phyloP scores from a whole-genome alignment of 2,113 vertebrate genomes.

The Clupea harengus region DNA sequence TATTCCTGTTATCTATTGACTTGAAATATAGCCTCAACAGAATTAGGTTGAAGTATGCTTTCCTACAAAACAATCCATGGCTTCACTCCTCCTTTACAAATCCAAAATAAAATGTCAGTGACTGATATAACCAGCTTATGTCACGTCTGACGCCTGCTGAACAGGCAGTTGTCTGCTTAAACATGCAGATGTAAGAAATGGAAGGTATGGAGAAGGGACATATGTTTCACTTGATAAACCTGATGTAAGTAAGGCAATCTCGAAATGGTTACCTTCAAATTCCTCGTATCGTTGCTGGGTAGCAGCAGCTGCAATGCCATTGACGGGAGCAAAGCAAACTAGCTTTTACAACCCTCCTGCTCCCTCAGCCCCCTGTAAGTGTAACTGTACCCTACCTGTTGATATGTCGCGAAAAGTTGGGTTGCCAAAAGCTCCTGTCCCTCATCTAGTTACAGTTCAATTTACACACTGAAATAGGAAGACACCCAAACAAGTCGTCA shows the following conservation, averaged over 20 bases:
- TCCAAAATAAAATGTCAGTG: no score
- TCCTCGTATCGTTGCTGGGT: background rate
- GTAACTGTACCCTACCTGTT: conserved; percentile 16
- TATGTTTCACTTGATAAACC: background rate
- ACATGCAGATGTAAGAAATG: background rate
- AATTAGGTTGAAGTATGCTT: no score
- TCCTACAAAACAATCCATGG: no score
- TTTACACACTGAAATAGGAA: background rate
- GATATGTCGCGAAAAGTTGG: conserved; percentile 5
- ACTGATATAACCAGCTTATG: no score
- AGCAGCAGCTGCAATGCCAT: background rate
- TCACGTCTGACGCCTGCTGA: no score
- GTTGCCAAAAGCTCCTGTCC: background rate
- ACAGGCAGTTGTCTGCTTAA: background rate
- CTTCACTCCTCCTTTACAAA: no score
- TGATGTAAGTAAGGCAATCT: background rate
- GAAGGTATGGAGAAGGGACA: background rate
- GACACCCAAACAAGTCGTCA: background rate
- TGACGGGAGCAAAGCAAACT: background rate
- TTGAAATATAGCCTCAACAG: background rate
- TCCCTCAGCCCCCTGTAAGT: background rate
- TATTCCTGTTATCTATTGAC: background rate
- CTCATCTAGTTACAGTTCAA: conserved; percentile 10
- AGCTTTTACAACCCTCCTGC: background rate
- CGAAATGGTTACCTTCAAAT: background rate